Evolutionary conservation across 2,888 invertebrate species (phyloP).

Genomic region (Spicauda simplicius): DNA sequence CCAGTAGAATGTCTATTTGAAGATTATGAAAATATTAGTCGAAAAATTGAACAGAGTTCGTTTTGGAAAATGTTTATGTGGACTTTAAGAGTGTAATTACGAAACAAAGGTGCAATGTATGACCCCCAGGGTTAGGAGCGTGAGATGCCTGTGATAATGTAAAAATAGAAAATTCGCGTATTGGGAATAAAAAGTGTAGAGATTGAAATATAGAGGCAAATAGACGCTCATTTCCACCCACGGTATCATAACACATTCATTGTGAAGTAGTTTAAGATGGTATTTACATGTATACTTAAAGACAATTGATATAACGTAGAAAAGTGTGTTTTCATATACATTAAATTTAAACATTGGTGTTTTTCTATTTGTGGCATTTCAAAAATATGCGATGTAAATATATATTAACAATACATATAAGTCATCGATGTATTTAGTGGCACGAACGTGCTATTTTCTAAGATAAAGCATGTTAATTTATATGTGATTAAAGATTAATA

Average conservation of each 20-base stretch:
- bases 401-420: conserved; percentile 33
- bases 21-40: neutral
- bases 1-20: conserved; percentile 12
- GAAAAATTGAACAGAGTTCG: conserved; percentile 63
- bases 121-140: conserved; percentile 73
- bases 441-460: conserved; percentile 55
- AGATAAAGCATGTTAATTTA: conserved; percentile 41
- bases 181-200: conserved; percentile 54
- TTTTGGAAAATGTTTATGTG: conserved; percentile 45
- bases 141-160: conserved; percentile 80
- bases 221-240: conserved; percentile 61
- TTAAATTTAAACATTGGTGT: conserved; percentile 33
- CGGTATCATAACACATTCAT: conserved; percentile 46
- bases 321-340: conserved; percentile 68
- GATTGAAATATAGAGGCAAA: conserved; percentile 57
- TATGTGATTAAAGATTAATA: conserved; percentile 31
- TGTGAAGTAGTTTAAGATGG: conserved; percentile 48
- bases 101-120: conserved; percentile 74
- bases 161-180: conserved; percentile 59
- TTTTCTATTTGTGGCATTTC: conserved; percentile 32
- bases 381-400: conserved; percentile 37
- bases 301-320: conserved; percentile 50
- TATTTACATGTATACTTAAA: conserved; percentile 59
- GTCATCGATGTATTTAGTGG: conserved; percentile 51
- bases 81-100: conserved; percentile 59